Evolutionary conservation across 2,888 invertebrate species (phyloP), one percentile per base, ranked within the genome.

Genomic region (Sminthurinus aureus): DNA sequence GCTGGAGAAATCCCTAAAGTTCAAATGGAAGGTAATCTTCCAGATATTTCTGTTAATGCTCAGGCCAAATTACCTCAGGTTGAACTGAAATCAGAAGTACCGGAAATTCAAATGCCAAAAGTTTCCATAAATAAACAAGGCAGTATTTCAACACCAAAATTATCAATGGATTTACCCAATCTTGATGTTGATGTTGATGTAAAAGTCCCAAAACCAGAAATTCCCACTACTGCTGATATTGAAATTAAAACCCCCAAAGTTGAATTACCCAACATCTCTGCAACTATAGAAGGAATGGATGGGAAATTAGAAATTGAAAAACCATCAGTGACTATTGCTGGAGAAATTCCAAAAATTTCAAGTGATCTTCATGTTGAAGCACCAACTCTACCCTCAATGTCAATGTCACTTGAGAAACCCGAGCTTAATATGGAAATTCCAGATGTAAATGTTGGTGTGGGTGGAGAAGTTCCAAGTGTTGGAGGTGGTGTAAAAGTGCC

Each of bases 391-490:
- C 38, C 38, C 38, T 38, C 38, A 38, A 6, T 38, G 38, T 38
- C 38, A 38, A 38, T 38, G 38, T 38, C 38, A 38, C 38, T 38
- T 15, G 24, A 24, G 38, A 24, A 69, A 12, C 26, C 24, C 15
- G 69, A 69, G 11, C 73, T 73, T 22, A 73, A 58, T 58, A 58
- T 58, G 58, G 58, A 73, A 73, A 9, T 20, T 12, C 69, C 69
- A 15, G 18, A 69, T n/a, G n/a, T 75, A n/a, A n/a, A 50, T 18
- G 18, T 75, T 11, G 20, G 20, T 50, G 18, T 75, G 52, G 20
- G 52, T 50, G 75, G 75, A 6, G 18, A 38, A n/a, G 69, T 79
- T 67, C 79, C 79, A 15, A 58, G 58, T 22, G 38, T 77, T 24
- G 58, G 64, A 64, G 58, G 58, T 15, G 58, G 58, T 6, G 74